A percentile compares a stretch with the other conserved stretches of the same genome.
Evolutionary conservation across 2,113 vertebrate genomes (phyloP).

Genomic region (Bubalus kerabau): DNA sequence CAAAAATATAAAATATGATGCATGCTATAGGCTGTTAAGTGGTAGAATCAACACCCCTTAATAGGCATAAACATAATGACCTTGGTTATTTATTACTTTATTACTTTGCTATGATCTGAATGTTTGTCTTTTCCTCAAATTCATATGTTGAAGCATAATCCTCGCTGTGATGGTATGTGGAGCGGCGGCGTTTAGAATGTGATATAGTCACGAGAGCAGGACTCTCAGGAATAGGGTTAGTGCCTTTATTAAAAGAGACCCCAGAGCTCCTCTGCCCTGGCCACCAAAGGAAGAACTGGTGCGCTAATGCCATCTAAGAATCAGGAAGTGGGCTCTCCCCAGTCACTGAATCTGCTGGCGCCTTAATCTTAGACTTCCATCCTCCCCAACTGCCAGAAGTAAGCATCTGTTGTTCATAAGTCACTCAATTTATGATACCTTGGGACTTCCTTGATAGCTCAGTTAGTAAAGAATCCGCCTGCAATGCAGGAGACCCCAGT

Average conservation of each 20-base stretch:
- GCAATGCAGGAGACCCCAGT: background rate
- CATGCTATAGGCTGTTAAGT: background rate
- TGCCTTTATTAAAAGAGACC: too few species aligned
- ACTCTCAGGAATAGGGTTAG: too few species aligned
- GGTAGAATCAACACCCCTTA: background rate
- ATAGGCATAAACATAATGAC: background rate
- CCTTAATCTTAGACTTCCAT: background rate
- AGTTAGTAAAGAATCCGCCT: fast-evolving
- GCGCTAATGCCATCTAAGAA: fast-evolving
- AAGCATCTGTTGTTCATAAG: background rate
- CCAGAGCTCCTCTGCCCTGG: too few species aligned
- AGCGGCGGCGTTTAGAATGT: too few species aligned
- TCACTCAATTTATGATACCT: background rate
- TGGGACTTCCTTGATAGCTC: background rate
- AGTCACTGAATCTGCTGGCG: fast-evolving
- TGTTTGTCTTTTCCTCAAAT: background rate
- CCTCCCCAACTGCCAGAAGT: background rate
- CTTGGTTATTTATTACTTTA: background rate
- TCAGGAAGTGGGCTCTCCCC: background rate
- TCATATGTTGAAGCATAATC: background rate
- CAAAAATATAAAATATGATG: background rate
- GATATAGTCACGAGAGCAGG: fast-evolving
- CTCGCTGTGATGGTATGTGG: background rate
- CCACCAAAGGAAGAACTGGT: background rate
- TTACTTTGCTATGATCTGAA: background rate